These are phyloP conservation scores for Electrophaes corylata DNA, from an alignment of 2,888 invertebrate species.

Conservation along the genomic window DNA sequence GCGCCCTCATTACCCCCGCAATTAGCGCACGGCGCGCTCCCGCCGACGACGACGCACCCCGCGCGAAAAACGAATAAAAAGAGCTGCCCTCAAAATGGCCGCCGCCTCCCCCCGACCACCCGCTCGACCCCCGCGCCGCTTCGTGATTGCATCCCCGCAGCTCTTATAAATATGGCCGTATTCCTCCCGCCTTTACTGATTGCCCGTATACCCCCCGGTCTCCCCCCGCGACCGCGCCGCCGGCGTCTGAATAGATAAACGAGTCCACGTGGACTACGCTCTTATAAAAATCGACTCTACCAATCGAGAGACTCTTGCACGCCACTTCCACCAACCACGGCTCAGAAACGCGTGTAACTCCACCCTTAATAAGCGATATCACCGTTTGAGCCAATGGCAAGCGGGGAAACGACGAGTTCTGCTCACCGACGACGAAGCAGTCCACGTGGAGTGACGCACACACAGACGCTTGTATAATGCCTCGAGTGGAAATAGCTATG, in stretches of 20 bases:
- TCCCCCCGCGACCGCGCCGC: slow-evolving; percentile 84
- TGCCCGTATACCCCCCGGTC: slow-evolving; percentile 84
- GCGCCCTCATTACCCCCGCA: slow-evolving; percentile 84
- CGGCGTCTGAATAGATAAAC: slow-evolving; percentile 86
- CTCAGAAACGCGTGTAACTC: slow-evolving; percentile 76
- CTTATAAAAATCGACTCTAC: slow-evolving; percentile 82
- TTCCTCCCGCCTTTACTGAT: slow-evolving; percentile 85
- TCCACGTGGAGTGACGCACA: slow-evolving; percentile 82
- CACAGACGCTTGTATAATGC: slow-evolving; percentile 78
- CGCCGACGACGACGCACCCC: slow-evolving; percentile 81
- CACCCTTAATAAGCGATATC: slow-evolving; percentile 85
- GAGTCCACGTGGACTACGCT: slow-evolving; percentile 84
- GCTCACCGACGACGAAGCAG: slow-evolving; percentile 76
- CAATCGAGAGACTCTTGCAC: slow-evolving; percentile 60
- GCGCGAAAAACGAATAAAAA: slow-evolving; percentile 85
- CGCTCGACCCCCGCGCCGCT: slow-evolving; percentile 80
- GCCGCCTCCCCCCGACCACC: slow-evolving; percentile 82
- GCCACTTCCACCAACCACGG: slow-evolving; percentile 57
- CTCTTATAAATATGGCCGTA: slow-evolving; percentile 85
- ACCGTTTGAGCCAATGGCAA: slow-evolving; percentile 61
- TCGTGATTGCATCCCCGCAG: slow-evolving; percentile 85
- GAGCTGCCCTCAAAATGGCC: slow-evolving; percentile 90
- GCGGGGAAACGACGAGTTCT: slow-evolving; percentile 62
- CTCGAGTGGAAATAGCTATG: slow-evolving; percentile 85
- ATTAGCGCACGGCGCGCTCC: slow-evolving; percentile 83